Conservation (phyloP, 2,888 invertebrate species). For the Caprella mutica region DNA sequence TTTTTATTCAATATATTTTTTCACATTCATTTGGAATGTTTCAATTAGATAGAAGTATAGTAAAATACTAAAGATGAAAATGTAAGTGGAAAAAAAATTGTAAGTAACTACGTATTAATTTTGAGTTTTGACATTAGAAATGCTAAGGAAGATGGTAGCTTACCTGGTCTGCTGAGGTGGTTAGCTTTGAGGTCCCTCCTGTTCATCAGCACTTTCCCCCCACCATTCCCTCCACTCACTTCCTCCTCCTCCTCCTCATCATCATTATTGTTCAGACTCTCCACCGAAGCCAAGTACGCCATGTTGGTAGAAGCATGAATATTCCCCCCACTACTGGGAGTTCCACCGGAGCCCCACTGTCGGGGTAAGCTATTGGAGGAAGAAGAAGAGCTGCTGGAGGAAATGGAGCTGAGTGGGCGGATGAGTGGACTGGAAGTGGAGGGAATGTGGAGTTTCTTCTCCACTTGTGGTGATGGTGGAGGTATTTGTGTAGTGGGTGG, state of each 20-base stretch:
- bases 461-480: not conserved
- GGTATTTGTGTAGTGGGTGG: not conserved
- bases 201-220: slow-evolving; percentile 14
- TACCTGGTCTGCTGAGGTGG: slow-evolving; percentile 5
- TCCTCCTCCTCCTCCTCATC: slow-evolving; percentile 30
- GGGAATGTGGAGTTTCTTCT: not conserved
- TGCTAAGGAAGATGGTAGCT: too few species aligned
- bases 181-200: slow-evolving; percentile 14
- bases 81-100: too few species aligned
- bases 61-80: too few species aligned
- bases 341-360: not conserved
- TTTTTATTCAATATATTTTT: too few species aligned
- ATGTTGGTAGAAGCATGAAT: not conserved
- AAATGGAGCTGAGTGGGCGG: slow-evolving; percentile 25
- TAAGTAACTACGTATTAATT: too few species aligned
- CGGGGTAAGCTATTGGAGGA: slow-evolving; percentile 34
- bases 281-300: slow-evolving; percentile 71
- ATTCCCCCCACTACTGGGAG: too few species aligned
- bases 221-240: slow-evolving; percentile 18
- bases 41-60: too few species aligned
- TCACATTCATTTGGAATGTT: too few species aligned
- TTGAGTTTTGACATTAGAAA: too few species aligned
- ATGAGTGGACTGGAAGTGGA: too few species aligned
- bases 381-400: slow-evolving; percentile 38
- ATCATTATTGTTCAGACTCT: slow-evolving; percentile 62